A percentile compares a stretch with the other conserved stretches of the same genome.
Evolutionary conservation across 2,888 invertebrate species (phyloP).

Genomic region (Stenodema calcarata): DNA sequence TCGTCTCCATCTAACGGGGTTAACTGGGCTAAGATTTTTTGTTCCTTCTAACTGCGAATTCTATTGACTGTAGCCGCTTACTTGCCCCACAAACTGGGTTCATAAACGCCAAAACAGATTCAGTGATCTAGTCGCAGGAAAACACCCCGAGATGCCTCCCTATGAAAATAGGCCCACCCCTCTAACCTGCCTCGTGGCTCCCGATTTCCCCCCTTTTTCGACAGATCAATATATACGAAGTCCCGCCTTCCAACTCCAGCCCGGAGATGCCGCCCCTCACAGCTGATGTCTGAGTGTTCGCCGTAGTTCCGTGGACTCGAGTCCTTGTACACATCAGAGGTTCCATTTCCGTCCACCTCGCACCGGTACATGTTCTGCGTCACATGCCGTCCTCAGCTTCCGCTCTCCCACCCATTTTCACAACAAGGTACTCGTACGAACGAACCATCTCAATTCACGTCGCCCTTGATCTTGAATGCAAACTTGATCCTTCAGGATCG

Average conservation of each 20-base stretch:
- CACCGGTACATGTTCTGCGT: not conserved
- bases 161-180: not conserved
- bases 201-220: not conserved
- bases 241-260: not conserved
- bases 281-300: not conserved
- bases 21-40: too few species aligned
- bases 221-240: constrained; percentile 28
- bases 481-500: too few species aligned
- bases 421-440: not conserved
- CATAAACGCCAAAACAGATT: too few species aligned
- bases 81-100: too few species aligned
- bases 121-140: not conserved
- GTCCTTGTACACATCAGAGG: not conserved
- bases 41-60: too few species aligned
- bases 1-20: too few species aligned
- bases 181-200: not conserved
- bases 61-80: too few species aligned
- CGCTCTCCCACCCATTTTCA: not conserved
- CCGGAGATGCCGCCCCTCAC: not conserved
- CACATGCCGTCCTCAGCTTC: not conserved
- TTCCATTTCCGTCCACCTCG: not conserved
- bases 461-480: too few species aligned
- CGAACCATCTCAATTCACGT: too few species aligned
- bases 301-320: not conserved
- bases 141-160: not conserved